Evolutionary conservation across 2,113 vertebrate genomes (phyloP).

Genomic region (Mus pahari): DNA sequence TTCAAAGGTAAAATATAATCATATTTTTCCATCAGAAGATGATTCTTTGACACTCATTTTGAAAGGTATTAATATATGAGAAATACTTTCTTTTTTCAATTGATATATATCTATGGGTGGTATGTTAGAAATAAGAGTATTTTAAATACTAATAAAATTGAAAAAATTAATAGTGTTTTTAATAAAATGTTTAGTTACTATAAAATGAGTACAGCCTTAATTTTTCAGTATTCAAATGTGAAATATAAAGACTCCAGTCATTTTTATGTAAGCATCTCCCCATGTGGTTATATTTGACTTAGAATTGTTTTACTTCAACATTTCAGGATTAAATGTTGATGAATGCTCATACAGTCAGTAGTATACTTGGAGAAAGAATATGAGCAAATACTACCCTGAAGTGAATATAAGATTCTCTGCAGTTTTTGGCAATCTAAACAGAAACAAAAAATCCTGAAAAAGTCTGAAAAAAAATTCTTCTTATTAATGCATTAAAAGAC

Average conservation of each 20-base stretch:
- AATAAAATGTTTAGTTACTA: conserved; percentile 63
- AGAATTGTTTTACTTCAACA: conserved; percentile 25
- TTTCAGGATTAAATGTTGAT: conserved; percentile 27
- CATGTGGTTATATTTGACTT: not conserved
- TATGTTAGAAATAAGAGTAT: conserved; percentile 61
- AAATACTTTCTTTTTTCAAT: conserved; percentile 52
- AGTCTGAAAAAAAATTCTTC: not conserved
- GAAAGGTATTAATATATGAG: conserved; percentile 48
- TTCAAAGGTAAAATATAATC: conserved; percentile 82
- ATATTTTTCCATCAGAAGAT: conserved; percentile 78
- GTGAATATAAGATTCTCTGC: conserved; percentile 63
- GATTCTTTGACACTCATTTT: conserved; percentile 69
- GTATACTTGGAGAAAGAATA: not conserved
- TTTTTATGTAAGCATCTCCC: conserved; percentile 63
- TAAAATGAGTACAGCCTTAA: conserved; percentile 9
- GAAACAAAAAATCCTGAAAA: conserved; percentile 18
- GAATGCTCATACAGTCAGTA: not conserved
- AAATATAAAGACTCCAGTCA: conserved; percentile 70
- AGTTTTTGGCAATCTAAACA: not conserved
- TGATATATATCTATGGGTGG: not conserved
- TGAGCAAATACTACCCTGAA: conserved; percentile 35
- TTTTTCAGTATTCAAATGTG: conserved; percentile 54
- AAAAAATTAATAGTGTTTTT: conserved; percentile 34
- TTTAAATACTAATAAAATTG: conserved; percentile 68
- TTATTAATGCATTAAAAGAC: conserved; percentile 13